Evolutionary conservation across 2,113 vertebrate genomes (phyloP).

Genomic region (Micronycteris hirsuta): DNA sequence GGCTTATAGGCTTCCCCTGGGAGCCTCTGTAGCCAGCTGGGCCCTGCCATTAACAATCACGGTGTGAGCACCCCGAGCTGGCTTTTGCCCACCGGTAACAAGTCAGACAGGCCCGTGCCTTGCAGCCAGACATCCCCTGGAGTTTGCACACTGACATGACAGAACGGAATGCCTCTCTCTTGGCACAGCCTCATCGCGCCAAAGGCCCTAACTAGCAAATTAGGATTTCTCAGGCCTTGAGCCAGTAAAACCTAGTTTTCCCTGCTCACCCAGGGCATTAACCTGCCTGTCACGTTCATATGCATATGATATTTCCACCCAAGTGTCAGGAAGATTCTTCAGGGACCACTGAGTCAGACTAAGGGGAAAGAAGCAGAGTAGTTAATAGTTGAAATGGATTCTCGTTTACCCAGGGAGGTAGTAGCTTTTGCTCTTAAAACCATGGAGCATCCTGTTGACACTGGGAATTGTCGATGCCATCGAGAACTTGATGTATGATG

Average conservation of each 20-base stretch:
- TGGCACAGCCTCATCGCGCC: conserved; percentile 10
- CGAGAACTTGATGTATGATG: background rate
- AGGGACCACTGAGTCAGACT: background rate
- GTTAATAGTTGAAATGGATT: background rate
- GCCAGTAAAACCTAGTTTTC: background rate
- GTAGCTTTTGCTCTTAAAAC: conserved; percentile 16
- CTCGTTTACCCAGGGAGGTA: background rate
- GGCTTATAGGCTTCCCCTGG: conserved; percentile 1
- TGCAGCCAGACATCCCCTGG: background rate
- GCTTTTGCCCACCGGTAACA: background rate
- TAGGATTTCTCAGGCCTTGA: background rate
- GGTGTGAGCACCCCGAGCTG: background rate
- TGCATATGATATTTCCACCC: background rate
- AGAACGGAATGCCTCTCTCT: background rate
- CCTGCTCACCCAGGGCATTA: background rate
- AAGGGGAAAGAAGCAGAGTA: background rate
- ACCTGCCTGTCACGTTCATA: conserved; percentile 21
- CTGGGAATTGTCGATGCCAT: background rate
- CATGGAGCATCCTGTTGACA: background rate
- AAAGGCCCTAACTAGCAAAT: conserved; percentile 34
- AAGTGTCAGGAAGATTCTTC: conserved; percentile 17
- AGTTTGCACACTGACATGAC: conserved; percentile 20
- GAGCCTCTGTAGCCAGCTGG: conserved; percentile 9
- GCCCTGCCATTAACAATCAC: conserved; percentile 14
- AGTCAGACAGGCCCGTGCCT: conserved; percentile 30